phyloP scores from a whole-genome alignment of 2,797 vertebrate species.

The Pantherophis vulpinus region DNA sequence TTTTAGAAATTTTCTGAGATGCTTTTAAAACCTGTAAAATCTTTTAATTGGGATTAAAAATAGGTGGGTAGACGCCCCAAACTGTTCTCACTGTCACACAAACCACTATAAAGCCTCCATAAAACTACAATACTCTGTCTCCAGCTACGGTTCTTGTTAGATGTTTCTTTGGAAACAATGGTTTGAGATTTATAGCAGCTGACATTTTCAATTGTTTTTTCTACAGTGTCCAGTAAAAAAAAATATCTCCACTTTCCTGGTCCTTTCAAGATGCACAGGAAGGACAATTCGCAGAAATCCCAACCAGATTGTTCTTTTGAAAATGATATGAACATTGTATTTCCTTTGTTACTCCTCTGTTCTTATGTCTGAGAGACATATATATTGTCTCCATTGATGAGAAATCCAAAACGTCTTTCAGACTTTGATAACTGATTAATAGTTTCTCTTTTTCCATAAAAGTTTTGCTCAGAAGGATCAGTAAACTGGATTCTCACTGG shows the following conservation, averaged over 20 bases:
- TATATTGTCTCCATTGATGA: background rate
- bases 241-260: background rate
- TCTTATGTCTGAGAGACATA: background rate
- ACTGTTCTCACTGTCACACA: background rate
- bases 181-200: background rate
- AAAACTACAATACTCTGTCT: background rate
- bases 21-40: background rate
- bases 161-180: background rate
- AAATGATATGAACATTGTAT: background rate
- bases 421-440: background rate
- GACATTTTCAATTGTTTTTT: background rate
- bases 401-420: background rate
- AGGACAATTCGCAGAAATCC: background rate
- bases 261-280: background rate
- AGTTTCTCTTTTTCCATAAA: background rate
- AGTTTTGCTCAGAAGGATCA: background rate
- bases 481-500: background rate
- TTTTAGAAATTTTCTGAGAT: background rate
- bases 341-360: background rate
- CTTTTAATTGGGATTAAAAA: background rate
- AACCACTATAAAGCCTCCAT: background rate
- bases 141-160: background rate
- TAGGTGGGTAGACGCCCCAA: background rate
- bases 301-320: background rate
- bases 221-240: background rate